Conservation (phyloP, 2,888 invertebrate species). For the Lasioglossum vierecki region DNA sequence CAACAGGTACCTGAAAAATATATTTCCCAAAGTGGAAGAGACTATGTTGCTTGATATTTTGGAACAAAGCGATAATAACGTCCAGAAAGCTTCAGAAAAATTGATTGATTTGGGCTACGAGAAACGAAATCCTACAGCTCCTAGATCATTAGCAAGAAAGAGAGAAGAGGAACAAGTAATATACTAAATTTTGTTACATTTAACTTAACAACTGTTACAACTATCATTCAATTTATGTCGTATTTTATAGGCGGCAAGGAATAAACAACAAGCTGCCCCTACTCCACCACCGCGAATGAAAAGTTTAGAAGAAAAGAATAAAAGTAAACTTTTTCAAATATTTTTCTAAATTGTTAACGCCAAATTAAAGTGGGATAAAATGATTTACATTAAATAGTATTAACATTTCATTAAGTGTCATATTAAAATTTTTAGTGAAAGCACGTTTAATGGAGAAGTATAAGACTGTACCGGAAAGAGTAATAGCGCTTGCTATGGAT, state of each 20-base stretch:
- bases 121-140: slow-evolving; percentile 89
- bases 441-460: slow-evolving; percentile 89
- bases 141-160: slow-evolving; percentile 85
- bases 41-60: slow-evolving; percentile 93
- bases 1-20: slow-evolving; percentile 93
- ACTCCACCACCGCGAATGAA: slow-evolving; percentile 88
- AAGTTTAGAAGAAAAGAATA: slow-evolving; percentile 89
- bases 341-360: not conserved
- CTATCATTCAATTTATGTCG: slow-evolving; percentile 10
- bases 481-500: slow-evolving; percentile 93
- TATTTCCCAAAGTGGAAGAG: slow-evolving; percentile 96
- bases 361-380: not conserved
- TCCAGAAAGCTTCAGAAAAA: slow-evolving; percentile 93
- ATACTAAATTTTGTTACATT: not conserved
- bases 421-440: slow-evolving; percentile 86
- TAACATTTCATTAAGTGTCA: not conserved
- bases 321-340: slow-evolving; percentile 85
- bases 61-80: slow-evolving; percentile 95
- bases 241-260: slow-evolving; percentile 58
- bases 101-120: slow-evolving; percentile 92
- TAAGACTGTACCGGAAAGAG: slow-evolving; percentile 90
- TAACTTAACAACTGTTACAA: not conserved
- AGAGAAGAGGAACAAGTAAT: slow-evolving; percentile 80
- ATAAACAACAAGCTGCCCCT: slow-evolving; percentile 70
- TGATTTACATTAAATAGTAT: not conserved